A percentile compares a stretch with the other conserved stretches of the same genome.
Evolutionary conservation across 2,888 invertebrate genomes (phyloP).

Genomic region (Drosophila bunnanda): DNA sequence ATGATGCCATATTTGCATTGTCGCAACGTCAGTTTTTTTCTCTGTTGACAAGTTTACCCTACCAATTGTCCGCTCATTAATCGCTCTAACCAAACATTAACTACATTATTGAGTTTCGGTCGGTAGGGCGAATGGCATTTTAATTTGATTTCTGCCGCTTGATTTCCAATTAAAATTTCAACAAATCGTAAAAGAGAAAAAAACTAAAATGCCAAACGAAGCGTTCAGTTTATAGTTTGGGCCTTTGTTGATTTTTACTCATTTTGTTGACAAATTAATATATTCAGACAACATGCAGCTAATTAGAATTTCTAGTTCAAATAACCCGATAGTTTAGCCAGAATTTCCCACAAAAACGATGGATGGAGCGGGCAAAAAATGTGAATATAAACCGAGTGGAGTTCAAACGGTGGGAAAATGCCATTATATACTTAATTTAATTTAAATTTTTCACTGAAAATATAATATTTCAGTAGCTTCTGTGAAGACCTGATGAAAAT

Average conservation of each 20-base stretch:
- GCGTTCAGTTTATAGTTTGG: constrained; percentile 19
- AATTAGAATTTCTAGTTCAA: constrained; percentile 60
- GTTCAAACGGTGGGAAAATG: constrained; percentile 6
- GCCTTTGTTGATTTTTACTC: constrained; percentile 50
- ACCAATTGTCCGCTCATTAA: constrained; percentile 57
- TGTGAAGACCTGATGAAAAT: constrained; percentile 21
- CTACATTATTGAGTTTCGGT: constrained; percentile 50
- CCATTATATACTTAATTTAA: constrained; percentile 49
- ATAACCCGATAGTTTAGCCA: constrained; percentile 28
- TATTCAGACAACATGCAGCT: constrained; percentile 47
- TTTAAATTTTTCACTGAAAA: constrained; percentile 34
- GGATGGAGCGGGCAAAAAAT: constrained; percentile 8
- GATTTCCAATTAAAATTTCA: constrained; percentile 60
- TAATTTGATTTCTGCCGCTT: constrained; percentile 58
- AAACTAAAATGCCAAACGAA: constrained; percentile 21
- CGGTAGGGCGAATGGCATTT: constrained; percentile 52
- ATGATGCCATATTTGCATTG: constrained; percentile 19
- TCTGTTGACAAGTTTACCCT: constrained; percentile 57
- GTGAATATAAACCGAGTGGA: constrained; percentile 5
- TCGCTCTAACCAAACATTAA: constrained; percentile 53
- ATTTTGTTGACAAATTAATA: constrained; percentile 47
- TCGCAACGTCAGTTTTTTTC: constrained; percentile 18
- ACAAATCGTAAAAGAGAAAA: constrained; percentile 57
- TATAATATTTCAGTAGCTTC: background rate
- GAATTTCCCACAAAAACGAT: constrained; percentile 8